Evolutionary conservation across 1,140 invertebrate species (phyloP), one percentile per base, ranked within the genome.

Genomic region (Mamestra configurata): DNA sequence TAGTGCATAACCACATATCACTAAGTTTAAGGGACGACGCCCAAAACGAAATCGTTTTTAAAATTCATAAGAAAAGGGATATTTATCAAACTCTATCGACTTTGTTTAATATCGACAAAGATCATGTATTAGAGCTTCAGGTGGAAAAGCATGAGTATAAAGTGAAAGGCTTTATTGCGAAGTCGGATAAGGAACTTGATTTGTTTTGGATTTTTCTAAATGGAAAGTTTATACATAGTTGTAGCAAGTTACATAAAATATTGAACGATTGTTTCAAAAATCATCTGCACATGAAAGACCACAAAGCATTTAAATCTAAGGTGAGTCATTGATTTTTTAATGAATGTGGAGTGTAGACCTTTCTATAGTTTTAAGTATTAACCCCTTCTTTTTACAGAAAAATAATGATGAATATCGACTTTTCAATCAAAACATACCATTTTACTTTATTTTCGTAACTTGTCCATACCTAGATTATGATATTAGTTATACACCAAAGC

Each of bases 161-260:
- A 84, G 88, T 97, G 10, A 92, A 92, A 75, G 96, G 95, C 4
- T 95, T 95, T 79, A 94, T 97, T 51, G 93, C 95, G 61, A 96
- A 93, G 81, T 92, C 95, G 66, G 82, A 90, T 51, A 86, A 89
- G 55, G 77, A 87, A 40, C 89, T 89, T 68, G 96, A 95, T 75
- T 90, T 95, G 77, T 96, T 97, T 84, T 96, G 96, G 92, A 91
- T 97, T 15, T 97, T 95, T 91, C 91, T 97, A 2, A 97, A 97
- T 91, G 96, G 95, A 80, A 90, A 96, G 84, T 91, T 95, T 59
- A 89, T 97, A n/a, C 79, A 93, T 51, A 95, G 92, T 46, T 96
- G 95, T 72, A 94, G 92, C 53, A 95, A 95, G 87, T 79, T 96
- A 24, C 96, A 96, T 83, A 96, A 95, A 84, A 86, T 96, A 35